Conservation (phyloP, 2,113 vertebrate species). For the Penelope pileata region DNA sequence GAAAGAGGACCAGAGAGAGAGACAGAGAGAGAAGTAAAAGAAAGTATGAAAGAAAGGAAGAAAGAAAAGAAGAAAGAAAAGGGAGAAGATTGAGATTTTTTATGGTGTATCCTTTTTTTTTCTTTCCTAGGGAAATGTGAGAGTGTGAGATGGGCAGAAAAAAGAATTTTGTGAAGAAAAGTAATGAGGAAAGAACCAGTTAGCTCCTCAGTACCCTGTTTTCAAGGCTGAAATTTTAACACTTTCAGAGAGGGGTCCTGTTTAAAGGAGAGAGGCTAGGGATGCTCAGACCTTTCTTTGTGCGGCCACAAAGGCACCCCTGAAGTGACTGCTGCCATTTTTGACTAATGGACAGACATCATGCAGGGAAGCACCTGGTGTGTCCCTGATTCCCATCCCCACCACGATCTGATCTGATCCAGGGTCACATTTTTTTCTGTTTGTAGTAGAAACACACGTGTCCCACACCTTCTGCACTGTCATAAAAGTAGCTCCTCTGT, state of each 20-base stretch:
- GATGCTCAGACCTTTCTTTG: neutral
- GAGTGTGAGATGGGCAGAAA: neutral
- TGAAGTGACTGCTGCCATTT: neutral
- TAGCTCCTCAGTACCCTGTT: neutral
- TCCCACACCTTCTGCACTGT: slow-evolving; percentile 25
- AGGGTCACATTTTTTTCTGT: slow-evolving; percentile 52
- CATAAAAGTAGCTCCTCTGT: slow-evolving; percentile 44
- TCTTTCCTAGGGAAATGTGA: neutral
- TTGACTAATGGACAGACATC: neutral
- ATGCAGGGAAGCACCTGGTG: neutral
- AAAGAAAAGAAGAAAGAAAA: accelerated
- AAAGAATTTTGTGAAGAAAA: neutral
- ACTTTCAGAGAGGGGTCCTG: neutral
- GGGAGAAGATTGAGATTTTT: neutral
- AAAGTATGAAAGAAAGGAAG: accelerated
- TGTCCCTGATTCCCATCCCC: neutral
- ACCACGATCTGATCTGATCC: neutral
- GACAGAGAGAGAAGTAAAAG: neutral
- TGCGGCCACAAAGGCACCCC: neutral
- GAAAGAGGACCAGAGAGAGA: neutral
- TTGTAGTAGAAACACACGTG: slow-evolving; percentile 54
- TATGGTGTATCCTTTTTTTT: neutral
- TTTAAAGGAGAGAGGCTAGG: neutral
- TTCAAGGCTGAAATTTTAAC: neutral
- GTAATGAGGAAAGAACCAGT: neutral